These are phyloP conservation scores for Dasypolia templi DNA, from an alignment of 2,888 invertebrate genomes.

Conservation along the genomic window DNA sequence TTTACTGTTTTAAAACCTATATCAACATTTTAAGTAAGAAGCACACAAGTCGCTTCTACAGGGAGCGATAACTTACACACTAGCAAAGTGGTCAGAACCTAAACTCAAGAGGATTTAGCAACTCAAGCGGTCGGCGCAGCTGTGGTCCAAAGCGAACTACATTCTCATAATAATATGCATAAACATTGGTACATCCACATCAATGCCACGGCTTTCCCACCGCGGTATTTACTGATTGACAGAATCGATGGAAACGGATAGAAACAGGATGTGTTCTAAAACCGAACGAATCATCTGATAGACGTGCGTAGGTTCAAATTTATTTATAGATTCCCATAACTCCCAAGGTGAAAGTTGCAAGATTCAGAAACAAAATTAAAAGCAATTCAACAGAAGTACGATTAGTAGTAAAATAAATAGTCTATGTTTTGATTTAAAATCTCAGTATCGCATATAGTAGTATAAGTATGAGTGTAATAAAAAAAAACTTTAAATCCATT, in stretches of 20 bases:
- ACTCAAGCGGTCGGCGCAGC: neutral
- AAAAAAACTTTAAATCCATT: neutral
- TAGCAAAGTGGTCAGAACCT: neutral
- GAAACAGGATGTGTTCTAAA: slow-evolving; percentile 23
- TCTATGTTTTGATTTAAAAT: neutral
- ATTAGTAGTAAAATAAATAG: slow-evolving; percentile 13
- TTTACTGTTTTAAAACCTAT: no score
- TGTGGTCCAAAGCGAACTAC: neutral
- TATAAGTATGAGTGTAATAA: neutral
- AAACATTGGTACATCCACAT: slow-evolving; percentile 8
- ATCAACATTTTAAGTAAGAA: neutral
- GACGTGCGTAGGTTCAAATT: neutral
- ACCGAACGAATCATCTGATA: neutral
- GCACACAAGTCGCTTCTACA: neutral
- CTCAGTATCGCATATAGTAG: neutral
- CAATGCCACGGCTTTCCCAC: neutral
- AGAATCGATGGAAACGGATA: neutral
- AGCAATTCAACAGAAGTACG: slow-evolving; percentile 36
- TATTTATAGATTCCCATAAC: slow-evolving; percentile 23
- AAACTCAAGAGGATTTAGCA: neutral
- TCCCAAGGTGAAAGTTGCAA: slow-evolving; percentile 33
- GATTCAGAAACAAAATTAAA: slow-evolving; percentile 29
- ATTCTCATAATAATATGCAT: neutral
- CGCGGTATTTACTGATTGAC: neutral
- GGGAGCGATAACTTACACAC: neutral